Conservation (phyloP, 2,113 vertebrate genomes). For the Megalops atlanticus region DNA sequence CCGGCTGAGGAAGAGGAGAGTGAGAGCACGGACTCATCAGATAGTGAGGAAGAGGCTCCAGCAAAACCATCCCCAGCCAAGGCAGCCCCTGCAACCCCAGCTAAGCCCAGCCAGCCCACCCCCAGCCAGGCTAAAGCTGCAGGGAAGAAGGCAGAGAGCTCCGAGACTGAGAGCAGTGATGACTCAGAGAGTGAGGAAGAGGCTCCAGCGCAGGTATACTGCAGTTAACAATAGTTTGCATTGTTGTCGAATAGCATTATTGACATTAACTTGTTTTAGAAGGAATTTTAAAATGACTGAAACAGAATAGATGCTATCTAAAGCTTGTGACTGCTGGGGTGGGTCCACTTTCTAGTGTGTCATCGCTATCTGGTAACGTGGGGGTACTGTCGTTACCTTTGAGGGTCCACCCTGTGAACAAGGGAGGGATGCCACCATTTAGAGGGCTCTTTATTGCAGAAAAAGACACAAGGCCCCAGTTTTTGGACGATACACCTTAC, state of each 20-base stretch:
- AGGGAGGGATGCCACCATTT: background rate
- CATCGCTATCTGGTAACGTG: background rate
- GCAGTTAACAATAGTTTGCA: background rate
- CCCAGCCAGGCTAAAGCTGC: background rate
- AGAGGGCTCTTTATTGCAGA: background rate
- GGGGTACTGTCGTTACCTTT: background rate
- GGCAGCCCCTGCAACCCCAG: background rate
- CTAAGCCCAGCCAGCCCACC: background rate
- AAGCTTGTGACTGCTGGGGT: background rate
- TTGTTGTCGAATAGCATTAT: background rate
- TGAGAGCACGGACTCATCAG: background rate
- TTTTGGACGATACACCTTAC: background rate
- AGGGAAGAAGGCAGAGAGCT: background rate
- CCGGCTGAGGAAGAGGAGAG: conserved; percentile 7
- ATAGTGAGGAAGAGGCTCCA: conserved; percentile 5
- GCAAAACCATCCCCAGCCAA: background rate
- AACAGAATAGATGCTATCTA: background rate
- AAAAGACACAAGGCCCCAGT: background rate
- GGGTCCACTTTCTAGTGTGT: background rate
- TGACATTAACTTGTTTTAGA: background rate
- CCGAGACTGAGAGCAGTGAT: conserved; percentile 6
- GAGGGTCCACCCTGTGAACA: background rate
- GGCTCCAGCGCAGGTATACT: background rate
- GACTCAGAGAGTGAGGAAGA: conserved; percentile 12
- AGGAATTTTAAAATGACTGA: background rate